Evolutionary conservation across 1,140 invertebrate species (phyloP), one percentile per base, ranked within the genome.

Genomic region (Lysiphlebus fabarum): DNA sequence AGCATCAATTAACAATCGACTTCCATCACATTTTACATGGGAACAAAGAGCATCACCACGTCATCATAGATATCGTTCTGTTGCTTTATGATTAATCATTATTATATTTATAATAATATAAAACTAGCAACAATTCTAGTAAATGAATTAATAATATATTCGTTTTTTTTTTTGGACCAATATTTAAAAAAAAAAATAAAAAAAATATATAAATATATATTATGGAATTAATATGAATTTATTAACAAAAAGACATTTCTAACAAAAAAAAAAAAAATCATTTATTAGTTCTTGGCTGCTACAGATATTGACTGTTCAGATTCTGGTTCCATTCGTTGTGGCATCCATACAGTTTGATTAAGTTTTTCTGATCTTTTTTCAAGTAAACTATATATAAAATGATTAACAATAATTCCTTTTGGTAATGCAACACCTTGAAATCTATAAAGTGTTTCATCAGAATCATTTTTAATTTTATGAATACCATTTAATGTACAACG

Each of bases 361-460:
- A 92, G 70, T 81, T 90, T 88, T 68, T 78, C 84, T 1, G 91
- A 89, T 62, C 92, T 77, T 10, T 90, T 82, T 47, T 87, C 86
- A 33, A 96, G 74, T 50, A 93, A 82, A 6, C 85, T 80, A 72
- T 87, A 95, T 0, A 91, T 87, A 72, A 91, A 90, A 71, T 93
- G 90, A 78, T 94, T 93, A 1, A 96, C 68, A 12, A 84, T 68
- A 55, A 94, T 82, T 37, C 88, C 88, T 57, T 70, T 81, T 0
- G 95, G 95, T 54, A 97, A 69, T 0, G 92, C 90, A 0, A 97
- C 83, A 0, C 93, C 95, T 80, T 98, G 95, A 67, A 97, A 88
- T 67, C 95, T 82, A 69, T 91, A 90, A n/a, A 95, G 72, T 11
- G 77, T 71, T 5, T 85, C 83, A 0, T 77, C 70, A 2, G 82